A percentile compares a stretch with the other conserved stretches of the same genome.
Evolutionary conservation across 2,888 invertebrate genomes (phyloP).

Genomic region (Griposia aprilina): DNA sequence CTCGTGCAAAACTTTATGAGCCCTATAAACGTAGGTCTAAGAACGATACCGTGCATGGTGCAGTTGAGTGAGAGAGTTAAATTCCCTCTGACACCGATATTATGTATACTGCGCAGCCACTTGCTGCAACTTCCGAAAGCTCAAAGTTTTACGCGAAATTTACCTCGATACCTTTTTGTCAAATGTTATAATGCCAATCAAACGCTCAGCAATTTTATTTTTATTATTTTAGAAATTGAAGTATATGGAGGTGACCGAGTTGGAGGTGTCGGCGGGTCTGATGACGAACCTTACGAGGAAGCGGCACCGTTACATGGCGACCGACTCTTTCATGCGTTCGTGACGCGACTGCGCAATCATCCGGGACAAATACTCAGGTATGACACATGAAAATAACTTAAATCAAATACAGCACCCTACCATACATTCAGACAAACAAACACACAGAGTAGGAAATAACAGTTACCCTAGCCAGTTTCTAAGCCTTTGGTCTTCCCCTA

Average conservation of each 20-base stretch:
- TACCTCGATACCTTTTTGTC: no score
- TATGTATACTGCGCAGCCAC: no score
- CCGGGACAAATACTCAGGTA: conserved; percentile 96
- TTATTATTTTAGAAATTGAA: conserved; percentile 76
- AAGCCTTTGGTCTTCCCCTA: neutral
- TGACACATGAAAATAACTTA: neutral
- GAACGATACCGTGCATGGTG: no score
- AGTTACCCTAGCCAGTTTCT: neutral
- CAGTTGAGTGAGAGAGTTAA: no score
- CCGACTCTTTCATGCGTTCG: conserved; percentile 94
- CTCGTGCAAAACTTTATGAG: no score
- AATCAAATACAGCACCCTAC: neutral
- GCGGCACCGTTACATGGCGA: conserved; percentile 95
- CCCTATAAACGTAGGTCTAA: no score
- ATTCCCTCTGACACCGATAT: no score
- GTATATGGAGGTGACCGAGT: conserved; percentile 72
- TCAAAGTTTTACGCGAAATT: no score
- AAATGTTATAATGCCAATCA: no score
- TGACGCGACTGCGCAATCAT: conserved; percentile 93
- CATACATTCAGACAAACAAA: no score
- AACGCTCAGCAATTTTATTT: neutral
- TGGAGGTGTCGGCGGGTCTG: conserved; percentile 75
- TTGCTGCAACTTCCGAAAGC: no score
- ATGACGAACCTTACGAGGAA: conserved; percentile 95
- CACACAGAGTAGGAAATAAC: no score